A percentile compares a stretch with the other conserved stretches of the same genome.
These are phyloP conservation scores for Poecilia latipinna DNA, from an alignment of 2,113 vertebrate species.

Conservation along the genomic window DNA sequence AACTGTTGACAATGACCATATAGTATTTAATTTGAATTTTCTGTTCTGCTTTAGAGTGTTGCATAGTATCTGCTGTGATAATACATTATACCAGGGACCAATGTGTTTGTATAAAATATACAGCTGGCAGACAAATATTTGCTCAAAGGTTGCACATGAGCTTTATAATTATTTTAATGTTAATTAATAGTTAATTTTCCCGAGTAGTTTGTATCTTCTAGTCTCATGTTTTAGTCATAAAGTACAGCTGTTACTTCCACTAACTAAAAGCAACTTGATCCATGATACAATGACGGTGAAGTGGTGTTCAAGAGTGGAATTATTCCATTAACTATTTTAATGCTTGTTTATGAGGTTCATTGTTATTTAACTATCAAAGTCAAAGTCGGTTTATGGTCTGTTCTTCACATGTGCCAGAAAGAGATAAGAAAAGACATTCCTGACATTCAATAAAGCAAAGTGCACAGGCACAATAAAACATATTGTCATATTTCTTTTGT, in stretches of 20 bases:
- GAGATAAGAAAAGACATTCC: too few relatives aligned
- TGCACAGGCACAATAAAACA: too few relatives aligned
- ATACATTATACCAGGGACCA: background rate
- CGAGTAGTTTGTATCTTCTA: background rate
- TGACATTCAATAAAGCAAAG: too few relatives aligned
- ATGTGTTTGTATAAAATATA: background rate
- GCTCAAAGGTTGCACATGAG: background rate
- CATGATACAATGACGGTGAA: background rate
- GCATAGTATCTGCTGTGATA: background rate
- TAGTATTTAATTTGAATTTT: too few relatives aligned
- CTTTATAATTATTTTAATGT: background rate
- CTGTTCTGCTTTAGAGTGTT: background rate
- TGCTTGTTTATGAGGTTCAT: too few relatives aligned
- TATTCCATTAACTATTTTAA: too few relatives aligned
- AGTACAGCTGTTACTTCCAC: background rate
- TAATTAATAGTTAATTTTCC: background rate
- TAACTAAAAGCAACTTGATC: background rate
- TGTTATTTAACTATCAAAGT: too few relatives aligned
- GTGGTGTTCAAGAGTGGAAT: background rate
- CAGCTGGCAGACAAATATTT: background rate
- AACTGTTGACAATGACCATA: too few relatives aligned
- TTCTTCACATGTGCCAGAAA: too few relatives aligned
- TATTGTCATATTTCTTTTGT: too few relatives aligned
- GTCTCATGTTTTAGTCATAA: background rate
- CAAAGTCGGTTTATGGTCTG: too few relatives aligned